These are phyloP conservation scores for Ara ararauna DNA, from an alignment of 2,797 vertebrate species.

Conservation along the genomic window DNA sequence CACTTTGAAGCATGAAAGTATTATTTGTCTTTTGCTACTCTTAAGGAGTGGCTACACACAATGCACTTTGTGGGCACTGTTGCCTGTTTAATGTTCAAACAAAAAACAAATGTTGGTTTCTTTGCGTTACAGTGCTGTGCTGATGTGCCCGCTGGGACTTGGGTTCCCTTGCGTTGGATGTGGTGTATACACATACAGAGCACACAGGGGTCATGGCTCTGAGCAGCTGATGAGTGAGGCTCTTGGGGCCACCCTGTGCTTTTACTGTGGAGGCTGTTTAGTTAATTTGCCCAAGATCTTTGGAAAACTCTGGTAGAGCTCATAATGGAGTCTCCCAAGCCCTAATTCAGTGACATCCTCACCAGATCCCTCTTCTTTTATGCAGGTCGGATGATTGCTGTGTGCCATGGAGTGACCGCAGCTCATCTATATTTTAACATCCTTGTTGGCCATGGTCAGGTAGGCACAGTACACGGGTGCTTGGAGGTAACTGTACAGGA, in stretches of 20 bases:
- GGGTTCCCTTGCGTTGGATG: not conserved
- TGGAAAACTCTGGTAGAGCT: not conserved
- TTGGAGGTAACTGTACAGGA: not conserved
- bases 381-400: not conserved
- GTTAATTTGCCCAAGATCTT: not conserved
- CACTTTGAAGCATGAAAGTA: conserved; percentile 63
- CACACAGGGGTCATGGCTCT: not conserved
- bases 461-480: fast-evolving
- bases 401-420: fast-evolving
- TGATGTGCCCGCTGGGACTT: not conserved
- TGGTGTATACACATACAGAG: not conserved
- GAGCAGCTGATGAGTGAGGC: not conserved
- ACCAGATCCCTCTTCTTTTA: not conserved
- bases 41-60: conserved; percentile 39
- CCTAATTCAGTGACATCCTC: not conserved
- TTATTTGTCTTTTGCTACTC: conserved; percentile 61
- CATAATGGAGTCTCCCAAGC: not conserved
- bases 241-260: not conserved
- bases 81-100: conserved; percentile 58
- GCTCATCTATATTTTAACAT: not conserved
- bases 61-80: conserved; percentile 17
- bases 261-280: not conserved
- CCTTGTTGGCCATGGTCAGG: not conserved
- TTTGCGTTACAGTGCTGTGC: not conserved
- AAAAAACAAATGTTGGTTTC: not conserved